These are phyloP conservation scores for Pelecanus crispus DNA, from an alignment of 2,113 vertebrate genomes.

Conservation along the genomic window DNA sequence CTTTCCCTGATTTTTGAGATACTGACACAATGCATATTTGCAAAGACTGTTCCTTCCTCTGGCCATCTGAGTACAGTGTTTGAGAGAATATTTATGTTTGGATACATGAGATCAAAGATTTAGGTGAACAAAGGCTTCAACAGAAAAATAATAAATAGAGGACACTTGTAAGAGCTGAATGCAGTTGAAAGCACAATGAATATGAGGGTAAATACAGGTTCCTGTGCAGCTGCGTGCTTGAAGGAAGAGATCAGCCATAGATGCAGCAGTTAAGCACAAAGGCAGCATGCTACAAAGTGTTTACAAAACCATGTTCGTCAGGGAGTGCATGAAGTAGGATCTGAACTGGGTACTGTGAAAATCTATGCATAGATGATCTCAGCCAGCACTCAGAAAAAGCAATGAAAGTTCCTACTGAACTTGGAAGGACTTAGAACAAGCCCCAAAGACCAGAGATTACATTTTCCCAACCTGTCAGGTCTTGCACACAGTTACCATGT, in stretches of 20 bases:
- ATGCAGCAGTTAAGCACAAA: neutral
- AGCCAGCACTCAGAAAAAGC: neutral
- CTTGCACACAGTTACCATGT: neutral
- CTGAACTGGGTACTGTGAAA: neutral
- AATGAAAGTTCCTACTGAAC: neutral
- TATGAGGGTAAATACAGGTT: neutral
- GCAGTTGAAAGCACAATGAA: neutral
- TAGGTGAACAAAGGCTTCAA: neutral
- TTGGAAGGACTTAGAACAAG: neutral
- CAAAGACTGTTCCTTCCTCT: conserved; percentile 29
- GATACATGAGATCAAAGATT: conserved; percentile 3
- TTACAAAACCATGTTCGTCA: neutral
- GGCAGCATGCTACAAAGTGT: neutral
- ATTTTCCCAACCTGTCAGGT: neutral
- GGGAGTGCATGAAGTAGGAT: neutral
- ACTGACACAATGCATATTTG: conserved; percentile 16
- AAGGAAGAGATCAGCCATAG: neutral
- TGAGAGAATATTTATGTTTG: conserved; percentile 7
- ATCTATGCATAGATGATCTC: neutral
- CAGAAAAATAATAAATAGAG: conserved; percentile 36
- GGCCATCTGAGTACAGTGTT: neutral
- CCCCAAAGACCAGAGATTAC: neutral
- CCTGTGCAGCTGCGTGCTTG: neutral
- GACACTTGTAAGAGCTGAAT: neutral
- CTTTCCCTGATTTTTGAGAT: conserved; percentile 31